Conservation (phyloP, 2,113 vertebrate genomes). For the Naja naja region DNA sequence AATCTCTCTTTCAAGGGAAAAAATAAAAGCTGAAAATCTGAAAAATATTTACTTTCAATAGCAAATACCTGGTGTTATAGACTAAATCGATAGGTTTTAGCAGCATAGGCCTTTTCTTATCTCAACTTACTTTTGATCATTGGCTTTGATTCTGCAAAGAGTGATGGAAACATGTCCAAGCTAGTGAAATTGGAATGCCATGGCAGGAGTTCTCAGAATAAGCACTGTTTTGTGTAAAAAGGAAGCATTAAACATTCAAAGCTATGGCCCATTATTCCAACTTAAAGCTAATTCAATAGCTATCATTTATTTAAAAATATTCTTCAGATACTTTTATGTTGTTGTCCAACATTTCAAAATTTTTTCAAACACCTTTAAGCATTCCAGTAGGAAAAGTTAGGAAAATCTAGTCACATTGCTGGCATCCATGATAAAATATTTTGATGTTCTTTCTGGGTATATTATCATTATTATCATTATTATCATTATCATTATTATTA, state of each 20-base stretch:
- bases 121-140: conserved; percentile 55
- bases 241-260: not conserved
- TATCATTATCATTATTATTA: too few species aligned
- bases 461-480: too few species aligned
- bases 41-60: conserved; percentile 6
- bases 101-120: conserved; percentile 41
- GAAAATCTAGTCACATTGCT: not conserved
- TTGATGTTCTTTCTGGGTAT: not conserved
- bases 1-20: conserved; percentile 44
- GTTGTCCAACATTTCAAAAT: not conserved
- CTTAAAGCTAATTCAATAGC: not conserved
- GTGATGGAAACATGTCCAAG: conserved; percentile 29
- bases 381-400: not conserved
- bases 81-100: conserved; percentile 51
- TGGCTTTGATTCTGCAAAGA: conserved; percentile 61
- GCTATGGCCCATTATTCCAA: conserved; percentile 6
- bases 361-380: not conserved
- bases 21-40: not conserved
- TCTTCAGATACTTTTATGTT: not conserved
- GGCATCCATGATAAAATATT: not conserved
- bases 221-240: conserved; percentile 34
- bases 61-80: conserved; percentile 42
- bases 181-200: not conserved
- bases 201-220: conserved; percentile 41
- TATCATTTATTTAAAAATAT: not conserved